Conservation (phyloP, 1,140 invertebrate genomes). For the Mactra quadrangularis region DNA sequence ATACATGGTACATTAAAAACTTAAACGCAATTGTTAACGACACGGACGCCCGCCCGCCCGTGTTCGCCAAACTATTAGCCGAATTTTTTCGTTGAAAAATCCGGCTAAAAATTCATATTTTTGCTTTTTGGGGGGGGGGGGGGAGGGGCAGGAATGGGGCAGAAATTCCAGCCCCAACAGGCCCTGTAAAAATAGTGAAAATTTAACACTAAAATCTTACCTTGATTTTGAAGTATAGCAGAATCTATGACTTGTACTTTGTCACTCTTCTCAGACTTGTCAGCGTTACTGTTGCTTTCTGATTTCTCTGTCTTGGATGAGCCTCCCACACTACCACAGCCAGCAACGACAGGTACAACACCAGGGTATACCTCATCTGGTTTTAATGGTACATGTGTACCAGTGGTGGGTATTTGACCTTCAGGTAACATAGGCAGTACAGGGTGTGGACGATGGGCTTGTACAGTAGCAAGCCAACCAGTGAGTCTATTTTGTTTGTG, state of each 20-base stretch:
- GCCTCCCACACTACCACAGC: neutral
- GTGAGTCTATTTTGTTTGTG: conserved; percentile 28
- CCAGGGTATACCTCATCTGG: conserved; percentile 48
- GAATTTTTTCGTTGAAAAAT: no score
- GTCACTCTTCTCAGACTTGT: conserved; percentile 45
- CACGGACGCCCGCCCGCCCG: no score
- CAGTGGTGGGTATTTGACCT: neutral
- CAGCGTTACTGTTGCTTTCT: conserved; percentile 40
- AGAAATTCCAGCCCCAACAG: no score
- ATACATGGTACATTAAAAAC: no score
- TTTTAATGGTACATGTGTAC: neutral
- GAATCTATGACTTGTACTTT: conserved; percentile 18
- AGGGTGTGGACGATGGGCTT: neutral
- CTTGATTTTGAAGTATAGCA: conserved; percentile 30
- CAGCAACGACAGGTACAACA: neutral
- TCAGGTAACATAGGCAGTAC: neutral
- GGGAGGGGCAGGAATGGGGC: no score
- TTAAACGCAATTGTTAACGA: no score
- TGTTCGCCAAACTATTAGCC: no score
- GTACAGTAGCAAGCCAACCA: conserved; percentile 7
- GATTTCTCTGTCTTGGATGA: conserved; percentile 11
- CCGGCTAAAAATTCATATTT: no score
- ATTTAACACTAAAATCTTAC: no score
- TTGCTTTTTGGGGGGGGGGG: no score
- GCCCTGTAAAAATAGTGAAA: no score